Evolutionary conservation across 2,113 vertebrate genomes (phyloP).

Genomic region (Ptilonorhynchus violaceus): DNA sequence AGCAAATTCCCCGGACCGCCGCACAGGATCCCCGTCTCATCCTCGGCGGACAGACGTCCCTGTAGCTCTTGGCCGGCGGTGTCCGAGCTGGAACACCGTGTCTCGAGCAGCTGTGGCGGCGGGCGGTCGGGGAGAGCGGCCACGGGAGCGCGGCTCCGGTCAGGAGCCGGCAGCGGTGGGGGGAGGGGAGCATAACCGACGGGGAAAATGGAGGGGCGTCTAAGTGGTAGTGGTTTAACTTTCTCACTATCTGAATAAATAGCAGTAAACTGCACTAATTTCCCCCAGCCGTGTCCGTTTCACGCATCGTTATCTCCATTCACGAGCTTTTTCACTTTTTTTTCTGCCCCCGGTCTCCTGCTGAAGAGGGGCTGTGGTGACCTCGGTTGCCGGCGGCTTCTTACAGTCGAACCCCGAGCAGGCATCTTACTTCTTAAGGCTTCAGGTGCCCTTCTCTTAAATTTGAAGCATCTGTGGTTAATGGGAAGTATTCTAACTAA

Average conservation of each 20-base stretch:
- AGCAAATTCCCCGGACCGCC: accelerated
- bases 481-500: background rate
- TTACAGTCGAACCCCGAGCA: background rate
- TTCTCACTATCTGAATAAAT: background rate
- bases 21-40: too few species aligned
- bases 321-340: background rate
- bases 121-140: background rate
- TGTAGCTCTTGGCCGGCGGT: background rate
- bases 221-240: background rate
- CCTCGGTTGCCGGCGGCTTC: background rate
- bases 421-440: background rate
- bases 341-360: background rate
- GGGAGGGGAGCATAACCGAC: background rate
- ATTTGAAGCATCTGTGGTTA: background rate
- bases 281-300: background rate
- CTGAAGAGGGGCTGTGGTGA: background rate
- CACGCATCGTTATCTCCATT: background rate
- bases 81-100: accelerated
- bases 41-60: accelerated
- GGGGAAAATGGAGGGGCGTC: accelerated
- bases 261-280: background rate
- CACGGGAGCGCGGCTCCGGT: accelerated
- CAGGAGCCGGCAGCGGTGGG: too few species aligned
- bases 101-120: accelerated
- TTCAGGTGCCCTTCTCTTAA: background rate